Percentiles rank a stretch among this genome's conserved stretches.
These are phyloP conservation scores for Manacus vitellinus DNA, from an alignment of 2,113 vertebrate genomes.

Conservation along the genomic window DNA sequence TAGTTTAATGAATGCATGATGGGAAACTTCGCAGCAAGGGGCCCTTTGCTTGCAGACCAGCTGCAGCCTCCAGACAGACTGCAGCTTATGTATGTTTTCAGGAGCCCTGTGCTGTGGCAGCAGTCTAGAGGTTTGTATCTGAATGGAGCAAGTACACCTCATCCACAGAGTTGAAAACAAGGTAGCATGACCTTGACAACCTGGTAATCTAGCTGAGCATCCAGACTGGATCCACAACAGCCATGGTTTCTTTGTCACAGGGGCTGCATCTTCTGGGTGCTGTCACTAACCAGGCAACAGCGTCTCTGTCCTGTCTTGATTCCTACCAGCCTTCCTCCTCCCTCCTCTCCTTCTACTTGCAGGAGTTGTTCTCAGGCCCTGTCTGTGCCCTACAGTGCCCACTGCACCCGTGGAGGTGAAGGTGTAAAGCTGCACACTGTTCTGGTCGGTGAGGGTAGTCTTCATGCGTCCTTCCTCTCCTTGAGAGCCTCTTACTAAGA, in stretches of 20 bases:
- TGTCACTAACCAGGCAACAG: neutral
- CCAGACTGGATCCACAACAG: neutral
- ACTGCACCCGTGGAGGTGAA: neutral
- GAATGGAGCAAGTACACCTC: neutral
- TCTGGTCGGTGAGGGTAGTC: neutral
- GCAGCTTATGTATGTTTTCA: neutral
- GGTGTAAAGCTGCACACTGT: neutral
- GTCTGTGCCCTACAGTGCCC: accelerated
- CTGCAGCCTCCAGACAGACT: neutral
- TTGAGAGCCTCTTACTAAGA: neutral
- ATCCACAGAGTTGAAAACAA: neutral
- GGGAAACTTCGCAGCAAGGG: neutral
- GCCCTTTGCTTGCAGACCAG: neutral
- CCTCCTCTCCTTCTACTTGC: neutral
- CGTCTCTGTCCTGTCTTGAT: neutral
- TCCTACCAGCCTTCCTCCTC: neutral
- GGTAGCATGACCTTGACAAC: neutral
- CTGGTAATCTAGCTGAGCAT: neutral
- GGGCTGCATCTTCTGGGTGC: neutral
- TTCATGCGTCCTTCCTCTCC: neutral
- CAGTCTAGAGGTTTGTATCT: neutral
- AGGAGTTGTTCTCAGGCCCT: neutral
- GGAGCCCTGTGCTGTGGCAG: neutral
- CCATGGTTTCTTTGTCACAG: accelerated
- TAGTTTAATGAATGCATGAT: neutral